These are phyloP conservation scores for Cyrtodaria siliqua DNA, from an alignment of 2,888 invertebrate species.

Conservation along the genomic window DNA sequence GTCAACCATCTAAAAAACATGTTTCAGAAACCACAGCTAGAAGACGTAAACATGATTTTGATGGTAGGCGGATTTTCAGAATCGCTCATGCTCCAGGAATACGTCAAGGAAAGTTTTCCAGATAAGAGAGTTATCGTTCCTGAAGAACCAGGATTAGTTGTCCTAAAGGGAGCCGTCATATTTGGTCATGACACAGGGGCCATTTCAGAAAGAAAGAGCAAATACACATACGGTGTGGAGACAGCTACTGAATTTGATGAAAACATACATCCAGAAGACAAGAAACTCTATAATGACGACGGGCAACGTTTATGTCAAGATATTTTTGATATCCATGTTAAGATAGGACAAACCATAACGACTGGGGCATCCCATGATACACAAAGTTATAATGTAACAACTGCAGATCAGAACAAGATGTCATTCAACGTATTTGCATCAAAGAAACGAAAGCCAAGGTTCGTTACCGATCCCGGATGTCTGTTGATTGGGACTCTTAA, in stretches of 20 bases:
- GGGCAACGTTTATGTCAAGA: conserved; percentile 51
- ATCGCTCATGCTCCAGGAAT: conserved; percentile 51
- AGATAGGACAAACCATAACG: conserved; percentile 46
- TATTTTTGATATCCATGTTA: conserved; percentile 58
- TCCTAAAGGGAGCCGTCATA: conserved; percentile 67
- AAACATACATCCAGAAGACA: conserved; percentile 34
- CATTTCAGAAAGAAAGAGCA: conserved; percentile 49
- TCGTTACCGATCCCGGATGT: conserved; percentile 15
- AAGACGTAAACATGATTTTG: conserved; percentile 49
- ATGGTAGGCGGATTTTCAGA: conserved; percentile 68
- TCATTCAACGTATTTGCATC: conserved; percentile 51
- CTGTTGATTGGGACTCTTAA: conserved; percentile 2
- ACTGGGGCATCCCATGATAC: conserved; percentile 34
- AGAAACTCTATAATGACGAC: conserved; percentile 36
- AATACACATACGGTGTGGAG: conserved; percentile 56
- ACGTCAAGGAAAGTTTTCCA: conserved; percentile 39
- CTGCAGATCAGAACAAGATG: conserved; percentile 22
- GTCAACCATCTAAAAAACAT: no score
- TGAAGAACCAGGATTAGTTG: conserved; percentile 60
- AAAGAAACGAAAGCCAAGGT: conserved; percentile 40
- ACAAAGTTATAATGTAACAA: conserved; percentile 43
- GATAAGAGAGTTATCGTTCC: conserved; percentile 57
- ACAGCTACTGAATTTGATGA: conserved; percentile 39
- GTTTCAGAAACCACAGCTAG: conserved; percentile 9
- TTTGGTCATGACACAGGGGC: conserved; percentile 57